phyloP scores from a whole-genome alignment of 2,888 invertebrate species.

The Liposcelis brunnea region DNA sequence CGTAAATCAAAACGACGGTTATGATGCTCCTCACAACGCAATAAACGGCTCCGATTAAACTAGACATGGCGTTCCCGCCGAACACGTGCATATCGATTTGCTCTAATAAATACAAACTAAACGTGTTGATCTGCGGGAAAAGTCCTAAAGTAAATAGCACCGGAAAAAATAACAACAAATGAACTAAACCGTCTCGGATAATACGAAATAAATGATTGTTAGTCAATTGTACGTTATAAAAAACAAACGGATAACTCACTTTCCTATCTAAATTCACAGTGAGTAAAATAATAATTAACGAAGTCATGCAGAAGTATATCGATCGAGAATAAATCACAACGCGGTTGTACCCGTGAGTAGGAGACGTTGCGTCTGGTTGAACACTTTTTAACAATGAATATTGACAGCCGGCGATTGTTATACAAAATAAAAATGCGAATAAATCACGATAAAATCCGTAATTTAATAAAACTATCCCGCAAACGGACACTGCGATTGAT shows the following conservation, averaged over 20 bases:
- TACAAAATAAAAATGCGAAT: conserved; percentile 85
- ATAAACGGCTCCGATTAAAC: conserved; percentile 66
- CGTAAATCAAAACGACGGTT: conserved; percentile 64
- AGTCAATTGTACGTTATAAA: conserved; percentile 29
- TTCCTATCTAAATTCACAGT: not conserved
- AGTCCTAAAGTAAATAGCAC: conserved; percentile 86
- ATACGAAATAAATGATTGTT: conserved; percentile 44
- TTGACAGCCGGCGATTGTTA: conserved; percentile 95
- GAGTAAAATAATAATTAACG: conserved; percentile 21
- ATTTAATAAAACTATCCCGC: conserved; percentile 70
- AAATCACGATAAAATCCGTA: conserved; percentile 80
- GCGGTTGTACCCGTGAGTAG: conserved; percentile 93
- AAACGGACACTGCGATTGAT: conserved; percentile 65
- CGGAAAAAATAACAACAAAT: conserved; percentile 79
- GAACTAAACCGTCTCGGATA: conserved; percentile 55
- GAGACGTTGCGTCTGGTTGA: conserved; percentile 96
- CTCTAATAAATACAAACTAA: conserved; percentile 88
- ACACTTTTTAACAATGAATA: conserved; percentile 94
- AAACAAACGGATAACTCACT: conserved; percentile 15
- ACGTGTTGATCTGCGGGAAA: conserved; percentile 94
- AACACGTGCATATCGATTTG: conserved; percentile 84
- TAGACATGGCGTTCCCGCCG: conserved; percentile 75
- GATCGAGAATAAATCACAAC: conserved; percentile 87
- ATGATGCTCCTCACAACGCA: conserved; percentile 64
- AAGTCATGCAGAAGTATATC: conserved; percentile 67